phyloP scores from a whole-genome alignment of 2,888 invertebrate genomes.

The Pocota personata region DNA sequence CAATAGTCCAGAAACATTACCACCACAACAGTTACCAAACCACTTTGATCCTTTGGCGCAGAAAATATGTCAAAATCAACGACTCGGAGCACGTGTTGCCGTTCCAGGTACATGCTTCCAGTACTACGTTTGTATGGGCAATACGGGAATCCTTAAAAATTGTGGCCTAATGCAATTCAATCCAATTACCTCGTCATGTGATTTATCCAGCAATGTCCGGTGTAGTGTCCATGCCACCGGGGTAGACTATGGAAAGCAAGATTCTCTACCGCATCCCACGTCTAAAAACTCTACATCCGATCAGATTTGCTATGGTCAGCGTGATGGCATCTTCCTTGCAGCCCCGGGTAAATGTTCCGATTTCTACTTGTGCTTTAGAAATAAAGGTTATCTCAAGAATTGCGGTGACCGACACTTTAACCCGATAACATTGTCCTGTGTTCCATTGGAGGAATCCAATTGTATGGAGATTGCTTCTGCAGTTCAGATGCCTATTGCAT shows the following conservation, averaged over 20 bases:
- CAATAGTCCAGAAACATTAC: not conserved
- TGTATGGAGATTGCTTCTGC: constrained; percentile 22
- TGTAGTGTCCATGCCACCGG: not conserved
- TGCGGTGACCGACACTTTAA: constrained; percentile 73
- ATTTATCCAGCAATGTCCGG: constrained; percentile 28
- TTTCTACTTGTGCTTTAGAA: constrained; percentile 79
- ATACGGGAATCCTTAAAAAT: constrained; percentile 29
- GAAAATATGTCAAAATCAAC: constrained; percentile 69
- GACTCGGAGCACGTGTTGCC: constrained; percentile 73
- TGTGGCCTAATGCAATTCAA: constrained; percentile 55
- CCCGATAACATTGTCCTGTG: constrained; percentile 44
- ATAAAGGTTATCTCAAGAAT: constrained; percentile 65
- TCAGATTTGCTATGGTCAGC: constrained; percentile 76
- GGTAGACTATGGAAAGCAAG: not conserved
- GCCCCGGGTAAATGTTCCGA: constrained; percentile 79
- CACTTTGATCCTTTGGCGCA: constrained; percentile 17
- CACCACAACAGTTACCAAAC: constrained; percentile 18
- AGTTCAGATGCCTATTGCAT: not conserved
- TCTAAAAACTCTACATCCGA: constrained; percentile 45
- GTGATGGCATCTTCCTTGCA: constrained; percentile 77
- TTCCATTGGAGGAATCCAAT: constrained; percentile 2
- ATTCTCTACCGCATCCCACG: not conserved
- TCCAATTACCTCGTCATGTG: constrained; percentile 23
- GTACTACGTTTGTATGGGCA: constrained; percentile 76
- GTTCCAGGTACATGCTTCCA: constrained; percentile 75